Evolutionary conservation across 2,888 invertebrate species (phyloP), one percentile per base, ranked within the genome.

Genomic region (Silvanus unidentatus): DNA sequence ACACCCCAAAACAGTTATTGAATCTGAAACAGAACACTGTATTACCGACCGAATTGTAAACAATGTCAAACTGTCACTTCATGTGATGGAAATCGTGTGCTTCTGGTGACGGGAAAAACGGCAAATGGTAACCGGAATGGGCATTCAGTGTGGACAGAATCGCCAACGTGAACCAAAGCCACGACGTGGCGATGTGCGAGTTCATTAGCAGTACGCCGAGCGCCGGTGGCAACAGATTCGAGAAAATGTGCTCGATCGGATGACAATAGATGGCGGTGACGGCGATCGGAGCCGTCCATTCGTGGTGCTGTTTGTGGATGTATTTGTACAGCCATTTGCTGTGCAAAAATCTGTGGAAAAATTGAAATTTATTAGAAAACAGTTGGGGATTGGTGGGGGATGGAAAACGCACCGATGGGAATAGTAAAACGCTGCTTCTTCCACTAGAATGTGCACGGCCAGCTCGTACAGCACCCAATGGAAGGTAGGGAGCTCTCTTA

Each of bases 241-340:
- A 86, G 50, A 88, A 76, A 44, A 88, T 73, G 66, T 90, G 88
- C 60, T 84, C 81, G 35, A 87, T 66, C 0, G 90, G 89, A 71
- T 90, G 88, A 57, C 86, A 85, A 68, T 90, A 90, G 34, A 88
- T 74, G 10, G 87, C 82, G 0, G 87, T 84, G 2, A 89, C 81
- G n/a, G 89, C 86, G 41, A 91, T 82, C 0, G 91, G 90, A 0
- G 90, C 85, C 1, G 86, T 88, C 90, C 90, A 91, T 68, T 91
- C 88, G 59, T 91, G 91, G 67, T 91, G 91, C 57, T 82, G 79
- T 68, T 91, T 91, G 71, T 91, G 91, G 55, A 91, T 85, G 62
- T 81, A 77, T 63, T 85, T 87, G 73, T 91, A 91, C 42, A 91
- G 70, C 52, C 75, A 73, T 48, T 82, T 81, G 59, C 80, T 80